Percentiles rank a stretch among this genome's conserved stretches.
Conservation (phyloP, 1,140 invertebrate species). For the Drosophila fuyamai region DNA sequence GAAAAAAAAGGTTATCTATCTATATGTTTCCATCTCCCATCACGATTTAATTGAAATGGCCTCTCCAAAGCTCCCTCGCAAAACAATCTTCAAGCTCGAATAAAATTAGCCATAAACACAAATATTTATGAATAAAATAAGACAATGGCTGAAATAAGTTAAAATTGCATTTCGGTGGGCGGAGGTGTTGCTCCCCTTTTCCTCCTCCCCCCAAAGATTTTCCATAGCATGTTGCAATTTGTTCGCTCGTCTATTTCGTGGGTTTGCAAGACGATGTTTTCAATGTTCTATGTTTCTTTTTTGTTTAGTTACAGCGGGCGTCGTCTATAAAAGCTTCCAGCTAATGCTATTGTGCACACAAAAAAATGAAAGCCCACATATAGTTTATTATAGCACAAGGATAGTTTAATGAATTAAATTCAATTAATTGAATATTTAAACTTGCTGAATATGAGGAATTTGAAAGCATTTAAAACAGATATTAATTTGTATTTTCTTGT, state of each 20-base stretch:
- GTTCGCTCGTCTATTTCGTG: constrained; percentile 46
- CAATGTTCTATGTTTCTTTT: constrained; percentile 46
- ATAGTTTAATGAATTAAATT: too few species aligned
- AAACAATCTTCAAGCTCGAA: constrained; percentile 32
- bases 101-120: constrained; percentile 47
- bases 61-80: constrained; percentile 47
- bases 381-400: too few species aligned
- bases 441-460: too few species aligned
- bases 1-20: constrained; percentile 32
- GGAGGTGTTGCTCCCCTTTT: constrained; percentile 53
- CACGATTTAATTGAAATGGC: constrained; percentile 74
- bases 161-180: constrained; percentile 64
- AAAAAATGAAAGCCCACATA: not conserved
- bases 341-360: constrained; percentile 8
- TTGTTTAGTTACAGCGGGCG: constrained; percentile 22
- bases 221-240: constrained; percentile 55
- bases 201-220: constrained; percentile 5
- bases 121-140: constrained; percentile 46
- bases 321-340: constrained; percentile 19
- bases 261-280: constrained; percentile 35
- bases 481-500: too few species aligned
- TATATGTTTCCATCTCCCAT: constrained; percentile 55
- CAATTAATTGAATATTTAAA: too few species aligned
- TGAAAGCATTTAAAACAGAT: too few species aligned
- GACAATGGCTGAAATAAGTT: constrained; percentile 58